Base-by-base conservation (phyloP, 2,888 invertebrate species). In the Volucella inanis region DNA sequence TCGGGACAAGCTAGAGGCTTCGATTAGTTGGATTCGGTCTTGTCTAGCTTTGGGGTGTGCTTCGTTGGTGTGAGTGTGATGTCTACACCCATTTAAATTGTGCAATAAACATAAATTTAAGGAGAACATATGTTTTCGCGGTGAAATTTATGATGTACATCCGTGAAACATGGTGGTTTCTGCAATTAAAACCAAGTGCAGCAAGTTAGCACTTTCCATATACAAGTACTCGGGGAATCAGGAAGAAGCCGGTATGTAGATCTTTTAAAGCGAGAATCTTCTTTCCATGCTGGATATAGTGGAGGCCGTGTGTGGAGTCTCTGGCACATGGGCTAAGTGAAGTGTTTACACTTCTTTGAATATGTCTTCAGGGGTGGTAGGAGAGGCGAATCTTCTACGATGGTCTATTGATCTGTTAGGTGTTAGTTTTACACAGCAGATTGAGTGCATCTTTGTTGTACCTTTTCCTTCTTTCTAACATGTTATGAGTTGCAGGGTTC, bases 121-220 rank as follows among this genome's bases (percentile, higher is more conserved):
- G 50, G 72, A 72, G 76, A 85, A 85, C 85, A 85, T 81, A 85
- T 85, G 85, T 85, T 85, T 85, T 81, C 81, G 62, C 67, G 77
- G 85, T 81, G 76, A 85, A 85, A 85, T 85, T 85, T 85, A 85
- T 85, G 85, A 85, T 85, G 85, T 81, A 85, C 85, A 85, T 81
- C 68, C 81, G 71, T 85, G 85, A 81, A 81, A 85, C 85, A 85
- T 85, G 76, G 85, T 68, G 71, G 80, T 85, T 85, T 62, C 45
- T 77, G 81, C 85, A 85, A 85, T 85, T 85, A 85, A 85, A 81
- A 76, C 71, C 81, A 67, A 85, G 64, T 68, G 76, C 80, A 72
- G n/a, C 54, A 50, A 38, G 52, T 15, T 55, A 38, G 31, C 31
- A 31, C 31, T 31, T 22, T 12, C 49, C 15, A 12, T 12, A 10